These are phyloP conservation scores for Syngnathus typhle DNA, from an alignment of 2,113 vertebrate species.

Conservation along the genomic window DNA sequence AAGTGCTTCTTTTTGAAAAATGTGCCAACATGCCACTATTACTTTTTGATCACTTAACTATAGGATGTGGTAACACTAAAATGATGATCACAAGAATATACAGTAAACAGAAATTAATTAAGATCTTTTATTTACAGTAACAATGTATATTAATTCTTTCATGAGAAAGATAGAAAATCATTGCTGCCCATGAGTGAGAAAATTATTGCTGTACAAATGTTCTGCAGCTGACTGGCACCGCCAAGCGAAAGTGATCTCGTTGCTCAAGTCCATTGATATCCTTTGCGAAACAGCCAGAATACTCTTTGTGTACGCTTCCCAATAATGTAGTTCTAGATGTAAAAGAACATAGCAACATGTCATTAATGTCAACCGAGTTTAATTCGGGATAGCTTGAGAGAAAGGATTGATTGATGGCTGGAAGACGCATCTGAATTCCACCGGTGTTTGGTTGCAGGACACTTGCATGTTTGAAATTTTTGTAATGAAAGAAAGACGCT, in stretches of 20 bases:
- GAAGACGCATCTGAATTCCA: slow-evolving; percentile 58
- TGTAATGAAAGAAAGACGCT: slow-evolving; percentile 46
- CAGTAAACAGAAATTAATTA: not conserved
- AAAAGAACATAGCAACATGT: slow-evolving; percentile 9
- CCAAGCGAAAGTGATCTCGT: not conserved
- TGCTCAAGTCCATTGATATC: not conserved
- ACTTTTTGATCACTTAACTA: not conserved
- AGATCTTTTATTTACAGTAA: not conserved
- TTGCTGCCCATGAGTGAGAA: not conserved
- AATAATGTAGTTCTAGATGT: slow-evolving; percentile 13
- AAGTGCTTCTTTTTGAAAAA: not conserved
- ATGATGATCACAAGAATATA: not conserved
- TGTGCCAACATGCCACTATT: not conserved
- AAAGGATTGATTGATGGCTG: slow-evolving; percentile 5
- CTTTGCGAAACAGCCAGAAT: not conserved
- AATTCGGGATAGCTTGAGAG: not conserved
- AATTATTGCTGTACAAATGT: not conserved
- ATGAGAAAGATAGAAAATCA: not conserved
- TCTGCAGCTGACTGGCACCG: not conserved
- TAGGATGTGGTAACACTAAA: not conserved
- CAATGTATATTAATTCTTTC: no score
- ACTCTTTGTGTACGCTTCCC: not conserved
- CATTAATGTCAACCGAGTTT: not conserved
- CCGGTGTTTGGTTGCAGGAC: slow-evolving; percentile 56
- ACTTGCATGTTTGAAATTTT: slow-evolving; percentile 47